phyloP scores from a whole-genome alignment of 92 coral and sea anemone species.

The Chrysogorgia sp. region DNA sequence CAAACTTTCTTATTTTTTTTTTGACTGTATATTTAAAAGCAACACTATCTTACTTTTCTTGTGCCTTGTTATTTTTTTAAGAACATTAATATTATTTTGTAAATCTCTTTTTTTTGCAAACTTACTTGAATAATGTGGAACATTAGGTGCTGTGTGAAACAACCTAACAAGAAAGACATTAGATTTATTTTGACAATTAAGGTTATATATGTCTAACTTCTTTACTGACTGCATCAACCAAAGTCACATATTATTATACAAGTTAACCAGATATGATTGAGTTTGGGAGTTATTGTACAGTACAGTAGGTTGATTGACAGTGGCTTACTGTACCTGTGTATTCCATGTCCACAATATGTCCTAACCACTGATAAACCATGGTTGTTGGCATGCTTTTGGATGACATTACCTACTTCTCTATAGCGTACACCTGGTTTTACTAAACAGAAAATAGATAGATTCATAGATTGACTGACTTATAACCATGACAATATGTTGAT shows the following conservation, averaged over 20 bases:
- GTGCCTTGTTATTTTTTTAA: too few relatives aligned
- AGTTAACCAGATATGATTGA: too few relatives aligned
- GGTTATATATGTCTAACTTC: too few relatives aligned
- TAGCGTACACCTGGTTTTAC: slow-evolving; percentile 97
- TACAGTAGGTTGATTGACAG: not conserved
- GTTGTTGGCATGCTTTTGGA: slow-evolving; percentile 92
- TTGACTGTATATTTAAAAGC: too few relatives aligned
- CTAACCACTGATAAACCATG: slow-evolving; percentile 95
- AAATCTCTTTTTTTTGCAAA: not conserved
- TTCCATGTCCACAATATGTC: slow-evolving; percentile 97
- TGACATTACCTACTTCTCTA: slow-evolving; percentile 92
- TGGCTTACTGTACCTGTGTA: slow-evolving; percentile 71
- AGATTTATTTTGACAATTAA: too few relatives aligned
- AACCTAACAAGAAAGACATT: slow-evolving; percentile 53
- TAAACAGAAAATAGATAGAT: slow-evolving; percentile 7
- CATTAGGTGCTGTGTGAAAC: slow-evolving; percentile 98
- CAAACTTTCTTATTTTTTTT: not conserved
- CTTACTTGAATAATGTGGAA: slow-evolving; percentile 98
- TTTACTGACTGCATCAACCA: too few relatives aligned
- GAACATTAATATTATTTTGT: not conserved
- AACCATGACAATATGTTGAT: too few relatives aligned
- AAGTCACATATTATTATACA: too few relatives aligned
- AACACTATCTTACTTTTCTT: too few relatives aligned
- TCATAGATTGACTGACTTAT: too few relatives aligned
- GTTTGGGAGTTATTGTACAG: not conserved